Conservation (phyloP, 53 echinoderm and acorn worm species). For the Zoroaster sp. region DNA sequence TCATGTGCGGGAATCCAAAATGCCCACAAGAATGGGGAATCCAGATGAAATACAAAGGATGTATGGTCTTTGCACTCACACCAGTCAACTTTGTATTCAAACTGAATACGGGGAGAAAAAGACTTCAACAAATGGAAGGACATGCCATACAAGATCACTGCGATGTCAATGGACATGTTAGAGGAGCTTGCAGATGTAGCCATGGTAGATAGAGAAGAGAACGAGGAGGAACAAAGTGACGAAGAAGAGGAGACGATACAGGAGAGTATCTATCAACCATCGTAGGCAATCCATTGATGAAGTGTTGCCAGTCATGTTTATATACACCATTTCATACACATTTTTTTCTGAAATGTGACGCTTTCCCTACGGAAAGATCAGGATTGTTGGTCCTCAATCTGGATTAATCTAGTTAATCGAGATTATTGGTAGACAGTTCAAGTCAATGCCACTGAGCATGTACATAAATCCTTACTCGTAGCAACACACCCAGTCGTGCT, state of each 20-base stretch:
- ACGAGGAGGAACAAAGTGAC: neutral
- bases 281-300: neutral
- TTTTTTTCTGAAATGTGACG: no score
- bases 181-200: neutral
- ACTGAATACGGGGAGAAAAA: neutral
- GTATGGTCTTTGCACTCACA: slow-evolving; percentile 12
- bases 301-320: no score
- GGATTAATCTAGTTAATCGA: no score
- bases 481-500: no score
- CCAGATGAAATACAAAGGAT: slow-evolving; percentile 61
- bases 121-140: slow-evolving; percentile 38
- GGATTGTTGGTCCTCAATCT: no score
- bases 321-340: no score
- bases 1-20: slow-evolving; percentile 9
- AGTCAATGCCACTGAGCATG: no score
- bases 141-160: slow-evolving; percentile 12
- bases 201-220: neutral
- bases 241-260: neutral
- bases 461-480: no score
- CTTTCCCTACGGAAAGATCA: no score
- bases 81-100: slow-evolving; percentile 6
- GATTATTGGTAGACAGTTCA: no score
- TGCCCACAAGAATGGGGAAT: slow-evolving; percentile 72
- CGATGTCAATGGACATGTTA: neutral
- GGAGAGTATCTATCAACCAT: neutral